A percentile compares a stretch with the other conserved stretches of the same genome.
Conservation (phyloP, 53 echinoderm and acorn worm species). For the Luidia sarsii region DNA sequence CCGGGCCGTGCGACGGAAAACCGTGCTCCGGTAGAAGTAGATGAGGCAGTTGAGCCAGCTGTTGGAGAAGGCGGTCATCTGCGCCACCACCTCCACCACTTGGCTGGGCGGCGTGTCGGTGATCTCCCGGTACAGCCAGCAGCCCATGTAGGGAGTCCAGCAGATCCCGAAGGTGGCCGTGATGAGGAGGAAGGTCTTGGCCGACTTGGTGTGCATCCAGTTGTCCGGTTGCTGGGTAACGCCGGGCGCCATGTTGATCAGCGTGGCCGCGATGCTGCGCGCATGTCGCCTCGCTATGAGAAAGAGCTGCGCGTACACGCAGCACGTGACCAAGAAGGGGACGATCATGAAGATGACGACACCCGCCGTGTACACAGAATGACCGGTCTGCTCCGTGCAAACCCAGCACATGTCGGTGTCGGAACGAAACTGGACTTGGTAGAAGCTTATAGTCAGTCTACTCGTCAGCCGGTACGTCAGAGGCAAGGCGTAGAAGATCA, state of each 20-base stretch:
- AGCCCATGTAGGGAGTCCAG: conserved; percentile 25
- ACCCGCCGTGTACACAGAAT: too few species aligned
- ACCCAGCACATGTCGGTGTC: too few species aligned
- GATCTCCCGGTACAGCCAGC: conserved; percentile 32
- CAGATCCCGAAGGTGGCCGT: conserved; percentile 15
- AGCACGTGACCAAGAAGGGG: neutral
- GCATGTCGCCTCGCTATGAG: conserved; percentile 27
- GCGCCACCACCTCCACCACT: conserved; percentile 29
- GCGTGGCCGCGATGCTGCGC: conserved; percentile 6
- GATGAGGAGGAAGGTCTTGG: conserved; percentile 31
- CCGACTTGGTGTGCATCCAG: conserved; percentile 10
- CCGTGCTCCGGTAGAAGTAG: conserved; percentile 23
- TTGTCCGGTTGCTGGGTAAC: neutral
- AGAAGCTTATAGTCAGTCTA: too few species aligned
- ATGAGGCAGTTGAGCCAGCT: conserved; percentile 36
- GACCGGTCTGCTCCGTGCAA: too few species aligned
- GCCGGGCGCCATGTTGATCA: neutral
- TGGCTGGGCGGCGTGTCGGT: conserved; percentile 12
- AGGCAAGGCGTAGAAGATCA: too few species aligned
- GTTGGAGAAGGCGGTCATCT: conserved; percentile 32
- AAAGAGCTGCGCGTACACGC: conserved; percentile 23
- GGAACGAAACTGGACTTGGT: too few species aligned
- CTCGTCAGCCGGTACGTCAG: too few species aligned
- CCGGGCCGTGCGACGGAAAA: neutral
- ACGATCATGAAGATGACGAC: conserved; percentile 23